phyloP scores from a whole-genome alignment of 2,888 invertebrate genomes.

The Epistrophe eligans region DNA sequence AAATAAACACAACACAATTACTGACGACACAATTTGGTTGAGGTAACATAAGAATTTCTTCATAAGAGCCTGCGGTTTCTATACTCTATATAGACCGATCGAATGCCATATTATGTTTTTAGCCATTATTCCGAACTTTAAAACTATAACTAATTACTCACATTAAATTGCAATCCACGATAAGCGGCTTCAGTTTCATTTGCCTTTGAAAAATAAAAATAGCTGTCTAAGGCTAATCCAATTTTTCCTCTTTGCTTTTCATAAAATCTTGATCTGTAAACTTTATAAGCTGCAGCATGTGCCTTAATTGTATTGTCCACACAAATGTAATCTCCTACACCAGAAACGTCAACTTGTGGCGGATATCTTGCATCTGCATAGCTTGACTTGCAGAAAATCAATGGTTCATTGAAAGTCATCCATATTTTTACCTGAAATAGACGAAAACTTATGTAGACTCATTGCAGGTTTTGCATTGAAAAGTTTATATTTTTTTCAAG shows the following conservation, averaged over 20 bases:
- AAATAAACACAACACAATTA: too few species aligned
- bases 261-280: constrained; percentile 83
- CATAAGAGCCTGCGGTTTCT: too few species aligned
- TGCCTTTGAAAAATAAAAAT: constrained; percentile 78
- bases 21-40: too few species aligned
- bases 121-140: too few species aligned
- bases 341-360: constrained; percentile 83
- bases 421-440: constrained; percentile 58
- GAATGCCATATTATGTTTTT: too few species aligned
- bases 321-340: constrained; percentile 85
- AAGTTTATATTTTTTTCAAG: too few species aligned
- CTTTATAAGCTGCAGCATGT: constrained; percentile 85
- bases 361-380: constrained; percentile 83
- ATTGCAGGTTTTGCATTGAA: rapidly evolving
- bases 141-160: constrained; percentile 43
- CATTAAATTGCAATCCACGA: constrained; percentile 79
- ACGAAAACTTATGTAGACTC: background rate
- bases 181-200: constrained; percentile 77
- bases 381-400: constrained; percentile 83
- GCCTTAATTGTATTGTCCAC: constrained; percentile 85
- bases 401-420: constrained; percentile 84
- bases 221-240: constrained; percentile 79
- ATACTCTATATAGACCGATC: too few species aligned
- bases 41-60: too few species aligned
- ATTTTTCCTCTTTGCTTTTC: constrained; percentile 80